Base-by-base conservation (phyloP, 2,113 vertebrate genomes). In the Macquaria australasica region DNA sequence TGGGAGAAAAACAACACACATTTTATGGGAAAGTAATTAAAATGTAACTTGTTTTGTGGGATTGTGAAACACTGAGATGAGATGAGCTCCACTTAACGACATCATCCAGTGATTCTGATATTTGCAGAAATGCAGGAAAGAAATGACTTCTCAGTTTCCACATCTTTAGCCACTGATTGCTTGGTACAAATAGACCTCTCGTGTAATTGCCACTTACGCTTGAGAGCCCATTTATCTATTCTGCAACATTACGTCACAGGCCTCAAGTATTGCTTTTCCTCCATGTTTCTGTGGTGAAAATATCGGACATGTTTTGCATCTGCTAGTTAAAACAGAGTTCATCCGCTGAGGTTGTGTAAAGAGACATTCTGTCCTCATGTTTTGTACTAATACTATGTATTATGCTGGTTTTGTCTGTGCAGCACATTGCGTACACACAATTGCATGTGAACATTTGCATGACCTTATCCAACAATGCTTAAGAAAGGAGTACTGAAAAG, bases 141-240 rank as follows among this genome's bases (percentile, higher is more conserved):
- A 59, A 67, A 71, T 71, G n/a, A 41, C 58, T 23, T 88, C 50
- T 87, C 75, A 59, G 23, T 80, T 87, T 74, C 31, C 63, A 75
- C 51, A 77, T 88, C 34, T 88, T 77, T 79, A 82, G 50, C 58
- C 12, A 3, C 62, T 85, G 88, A 92, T 87, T 92, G 79, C 83
- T 85, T 20, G 55, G 81, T 70, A 63, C 87, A 87, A 84, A 83
- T 51, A 91, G 81, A 89, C 81, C 87, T 71, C 84, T 81, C 39
- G 15, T 87, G 83, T 92, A 91, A 92, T 91, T 89, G 84, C 84
- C 89, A 92, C 92, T 92, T 84, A 68, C 56, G 83, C 59, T 85
- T 37, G 50, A 91, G 83, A 87, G 84, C 75, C 68, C 81, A 82
- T 93, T 90, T 88, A 88, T 92, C 90, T 79, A 16, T 79, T 75